Evolutionary conservation across 2,113 vertebrate species (phyloP).

Genomic region (Collichthys lucidus): DNA sequence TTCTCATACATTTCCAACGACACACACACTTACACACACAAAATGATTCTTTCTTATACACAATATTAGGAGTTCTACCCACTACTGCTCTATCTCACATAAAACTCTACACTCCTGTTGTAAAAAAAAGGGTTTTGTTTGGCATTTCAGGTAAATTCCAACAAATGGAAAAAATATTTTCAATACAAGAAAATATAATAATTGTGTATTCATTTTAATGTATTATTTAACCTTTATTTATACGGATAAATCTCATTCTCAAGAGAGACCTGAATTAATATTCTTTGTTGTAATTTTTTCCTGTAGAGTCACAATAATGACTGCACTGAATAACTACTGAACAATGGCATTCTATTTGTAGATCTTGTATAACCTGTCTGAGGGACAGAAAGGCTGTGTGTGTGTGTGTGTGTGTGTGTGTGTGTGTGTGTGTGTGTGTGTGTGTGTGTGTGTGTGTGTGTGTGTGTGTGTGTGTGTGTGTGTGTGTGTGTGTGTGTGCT

Average conservation of each 20-base stretch:
- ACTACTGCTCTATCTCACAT: neutral
- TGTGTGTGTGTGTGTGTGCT: constrained; percentile 5
- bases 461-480: constrained; percentile 19
- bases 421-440: constrained; percentile 15
- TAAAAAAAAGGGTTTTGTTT: neutral
- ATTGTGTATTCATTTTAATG: no score
- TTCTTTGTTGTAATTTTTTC: neutral
- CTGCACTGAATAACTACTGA: no score
- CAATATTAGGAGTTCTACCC: neutral
- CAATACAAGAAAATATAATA: no score
- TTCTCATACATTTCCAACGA: neutral
- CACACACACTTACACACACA: neutral
- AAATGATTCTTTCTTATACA: neutral
- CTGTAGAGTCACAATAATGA: constrained; percentile 3
- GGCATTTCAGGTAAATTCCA: neutral
- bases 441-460: constrained; percentile 1
- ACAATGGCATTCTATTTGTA: neutral
- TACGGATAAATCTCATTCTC: no score
- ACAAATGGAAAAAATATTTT: neutral
- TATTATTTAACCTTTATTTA: no score
- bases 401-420: constrained; percentile 12
- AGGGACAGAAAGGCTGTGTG: neutral
- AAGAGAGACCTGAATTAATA: neutral
- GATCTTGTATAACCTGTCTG: neutral
- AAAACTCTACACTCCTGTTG: neutral